Percentiles rank a stretch among this genome's conserved stretches.
Evolutionary conservation across 2,888 invertebrate species (phyloP).

Genomic region (Sarcophaga carnaria): DNA sequence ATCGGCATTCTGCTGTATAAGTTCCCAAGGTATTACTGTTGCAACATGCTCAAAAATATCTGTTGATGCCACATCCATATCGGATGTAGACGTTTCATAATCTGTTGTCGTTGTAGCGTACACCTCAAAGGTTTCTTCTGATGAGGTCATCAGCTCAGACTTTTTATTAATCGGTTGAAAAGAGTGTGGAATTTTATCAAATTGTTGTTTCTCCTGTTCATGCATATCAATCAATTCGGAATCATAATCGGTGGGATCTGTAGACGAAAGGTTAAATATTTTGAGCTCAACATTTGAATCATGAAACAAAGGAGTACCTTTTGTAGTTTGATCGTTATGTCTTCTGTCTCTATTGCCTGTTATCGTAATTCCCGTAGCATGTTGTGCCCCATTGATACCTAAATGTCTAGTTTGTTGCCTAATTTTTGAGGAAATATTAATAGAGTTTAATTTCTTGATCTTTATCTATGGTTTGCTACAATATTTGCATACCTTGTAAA

Average conservation of each 20-base stretch:
- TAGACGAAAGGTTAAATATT: no score
- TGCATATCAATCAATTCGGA: conserved; percentile 64
- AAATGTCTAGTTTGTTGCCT: conserved; percentile 92
- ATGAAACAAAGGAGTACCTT: conserved; percentile 4
- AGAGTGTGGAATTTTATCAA: conserved; percentile 23
- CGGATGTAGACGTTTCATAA: background rate
- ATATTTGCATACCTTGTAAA: conserved; percentile 86
- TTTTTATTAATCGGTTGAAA: conserved; percentile 63
- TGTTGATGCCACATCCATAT: conserved; percentile 9
- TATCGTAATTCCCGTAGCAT: conserved; percentile 74
- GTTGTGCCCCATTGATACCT: conserved; percentile 84
- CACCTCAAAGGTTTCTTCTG: conserved; percentile 70
- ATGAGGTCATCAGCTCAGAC: conserved; percentile 75
- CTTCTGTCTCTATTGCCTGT: conserved; percentile 74
- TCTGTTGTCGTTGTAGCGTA: conserved; percentile 31
- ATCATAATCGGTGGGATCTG: conserved; percentile 61
- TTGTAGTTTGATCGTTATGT: conserved; percentile 61
- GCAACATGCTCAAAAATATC: conserved; percentile 71
- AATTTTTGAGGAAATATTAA: conserved; percentile 44
- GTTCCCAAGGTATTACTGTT: conserved; percentile 77
- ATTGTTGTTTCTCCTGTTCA: background rate
- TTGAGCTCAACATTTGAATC: background rate
- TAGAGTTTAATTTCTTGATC: no score
- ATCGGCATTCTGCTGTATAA: conserved; percentile 77
- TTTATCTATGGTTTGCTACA: background rate